Evolutionary conservation across 2,888 invertebrate genomes (phyloP).

Genomic region (Diarsia brunnea): DNA sequence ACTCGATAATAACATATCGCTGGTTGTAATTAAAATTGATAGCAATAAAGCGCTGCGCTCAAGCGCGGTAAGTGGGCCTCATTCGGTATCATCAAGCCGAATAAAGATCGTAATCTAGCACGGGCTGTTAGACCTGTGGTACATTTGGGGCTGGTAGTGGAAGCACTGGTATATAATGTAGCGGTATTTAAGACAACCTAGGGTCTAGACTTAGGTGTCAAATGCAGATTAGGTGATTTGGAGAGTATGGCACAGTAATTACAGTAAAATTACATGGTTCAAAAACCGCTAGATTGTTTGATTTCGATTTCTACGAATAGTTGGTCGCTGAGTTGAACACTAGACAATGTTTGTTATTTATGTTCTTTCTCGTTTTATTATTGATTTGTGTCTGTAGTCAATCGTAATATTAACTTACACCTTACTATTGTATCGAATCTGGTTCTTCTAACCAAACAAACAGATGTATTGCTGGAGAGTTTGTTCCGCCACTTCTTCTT

Average conservation of each 20-base stretch:
- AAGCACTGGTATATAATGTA: background rate
- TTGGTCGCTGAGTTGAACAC: no score
- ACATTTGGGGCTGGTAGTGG: background rate
- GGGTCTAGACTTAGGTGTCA: background rate
- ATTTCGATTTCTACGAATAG: no score
- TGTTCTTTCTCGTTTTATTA: no score
- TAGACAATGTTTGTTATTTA: no score
- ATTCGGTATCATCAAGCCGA: conserved; percentile 23
- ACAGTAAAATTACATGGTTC: background rate
- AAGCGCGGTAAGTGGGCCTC: conserved; percentile 54
- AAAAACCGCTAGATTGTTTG: background rate
- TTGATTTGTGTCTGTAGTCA: no score
- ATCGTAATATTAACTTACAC: no score
- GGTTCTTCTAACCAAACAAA: no score
- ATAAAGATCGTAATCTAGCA: conserved; percentile 46
- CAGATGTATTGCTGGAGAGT: no score
- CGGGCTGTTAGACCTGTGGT: conserved; percentile 3
- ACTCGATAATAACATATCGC: conserved; percentile 53
- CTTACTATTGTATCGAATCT: no score
- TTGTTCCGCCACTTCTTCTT: no score
- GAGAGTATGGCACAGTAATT: background rate
- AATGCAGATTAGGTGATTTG: background rate
- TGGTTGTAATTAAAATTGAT: conserved; percentile 50
- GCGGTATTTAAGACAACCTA: background rate
- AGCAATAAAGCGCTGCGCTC: conserved; percentile 40